Evolutionary conservation across 2,888 invertebrate species (phyloP), one percentile per base, ranked within the genome.

Genomic region (Andrena minutula): DNA sequence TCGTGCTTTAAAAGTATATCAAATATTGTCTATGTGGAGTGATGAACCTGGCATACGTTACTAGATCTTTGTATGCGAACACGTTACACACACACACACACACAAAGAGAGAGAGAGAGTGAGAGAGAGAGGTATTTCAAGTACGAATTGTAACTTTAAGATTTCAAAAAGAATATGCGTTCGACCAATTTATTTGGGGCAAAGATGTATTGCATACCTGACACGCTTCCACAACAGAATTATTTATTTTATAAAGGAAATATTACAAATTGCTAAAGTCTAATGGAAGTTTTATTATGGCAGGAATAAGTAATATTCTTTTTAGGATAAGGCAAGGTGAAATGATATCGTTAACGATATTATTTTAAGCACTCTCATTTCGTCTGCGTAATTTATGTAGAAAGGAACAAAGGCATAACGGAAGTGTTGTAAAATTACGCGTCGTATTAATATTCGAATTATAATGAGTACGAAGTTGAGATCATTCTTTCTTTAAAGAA

Each of bases 401-500:
- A 65, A 64, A 56, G 10, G 10, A 56, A 72, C 23, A 58, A 75
- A 63, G 60, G 60, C 58, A 32, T 69, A 74, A 75, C 64, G 16
- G 28, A 49, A 69, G 64, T 69, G 80, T 75, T 82, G 64, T 35
- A 28, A 75, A 16, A 69, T 69, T 61, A 73, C 23, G n/a, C 66
- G 61, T 74, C 16, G 53, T 20, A 32, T 28, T 10, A 61, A 26
- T 53, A 66, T 70, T 64, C 10, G 51, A 64, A n/a, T 10, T 65
- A 56, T 51, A 71, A 32, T 32, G 28, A 68, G 51, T 71, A 56
- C 56, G 51, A 58, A 68, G 51, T 71, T 68, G 77, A 66, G 64
- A 68, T 79, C 79, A 47, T 84, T 82, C 72, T 85, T 79, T 84
- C 66, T 71, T 79, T 66, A 41, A 16, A 56, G 53, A 61, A 81